Evolutionary conservation across 1,140 invertebrate species (phyloP).

Genomic region (Gryllus bimaculatus): DNA sequence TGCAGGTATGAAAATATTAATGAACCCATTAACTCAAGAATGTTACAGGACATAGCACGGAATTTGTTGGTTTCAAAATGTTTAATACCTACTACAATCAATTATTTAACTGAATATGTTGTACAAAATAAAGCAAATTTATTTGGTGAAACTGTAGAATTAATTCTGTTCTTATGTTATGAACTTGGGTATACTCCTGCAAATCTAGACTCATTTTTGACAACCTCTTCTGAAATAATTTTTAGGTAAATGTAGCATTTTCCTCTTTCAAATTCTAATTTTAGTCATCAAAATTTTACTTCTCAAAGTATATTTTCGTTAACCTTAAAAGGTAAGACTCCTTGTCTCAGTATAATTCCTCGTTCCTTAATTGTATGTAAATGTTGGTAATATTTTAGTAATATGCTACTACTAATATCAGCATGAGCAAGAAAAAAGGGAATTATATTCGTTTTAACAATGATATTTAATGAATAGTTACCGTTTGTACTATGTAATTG

Average conservation of each 20-base stretch:
- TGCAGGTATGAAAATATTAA: constrained; percentile 13
- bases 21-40: constrained; percentile 19
- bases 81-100: constrained; percentile 21
- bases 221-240: constrained; percentile 20
- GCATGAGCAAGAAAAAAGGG: no score
- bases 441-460: neutral
- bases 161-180: constrained; percentile 25
- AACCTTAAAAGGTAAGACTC: no score
- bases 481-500: no score
- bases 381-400: no score
- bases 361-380: no score
- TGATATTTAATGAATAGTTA: neutral
- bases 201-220: constrained; percentile 18
- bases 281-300: no score
- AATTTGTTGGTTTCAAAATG: constrained; percentile 18
- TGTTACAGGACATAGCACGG: constrained; percentile 19
- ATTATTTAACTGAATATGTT: constrained; percentile 24
- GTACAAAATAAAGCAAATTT: constrained; percentile 21
- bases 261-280: neutral
- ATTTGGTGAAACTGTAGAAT: constrained; percentile 23
- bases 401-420: no score
- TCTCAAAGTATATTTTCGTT: no score
- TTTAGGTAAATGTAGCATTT: constrained; percentile 20
- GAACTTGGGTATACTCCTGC: constrained; percentile 24
- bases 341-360: no score